Evolutionary conservation across 2,888 invertebrate species (phyloP).

Genomic region (Drosophila niveifrons): DNA sequence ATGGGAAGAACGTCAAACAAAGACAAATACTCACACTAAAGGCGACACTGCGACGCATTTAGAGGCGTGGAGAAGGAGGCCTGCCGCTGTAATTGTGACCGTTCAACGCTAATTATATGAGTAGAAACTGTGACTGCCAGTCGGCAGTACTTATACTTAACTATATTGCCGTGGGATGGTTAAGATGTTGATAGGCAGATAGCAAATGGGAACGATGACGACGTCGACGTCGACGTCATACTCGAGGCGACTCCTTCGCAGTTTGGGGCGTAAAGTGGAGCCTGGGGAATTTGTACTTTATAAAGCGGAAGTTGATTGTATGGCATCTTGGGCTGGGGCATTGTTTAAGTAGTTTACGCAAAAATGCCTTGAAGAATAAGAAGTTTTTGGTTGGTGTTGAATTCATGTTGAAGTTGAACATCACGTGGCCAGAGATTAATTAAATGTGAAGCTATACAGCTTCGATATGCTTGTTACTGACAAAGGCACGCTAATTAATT

Average conservation of each 20-base stretch:
- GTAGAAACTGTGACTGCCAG: conserved; percentile 9
- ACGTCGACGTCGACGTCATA: conserved; percentile 1
- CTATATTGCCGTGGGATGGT: conserved; percentile 33
- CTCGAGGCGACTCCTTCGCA: conserved; percentile 23
- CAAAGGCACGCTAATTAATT: conserved; percentile 70
- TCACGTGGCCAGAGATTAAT: conserved; percentile 61
- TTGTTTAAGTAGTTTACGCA: conserved; percentile 27
- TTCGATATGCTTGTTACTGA: conserved; percentile 38
- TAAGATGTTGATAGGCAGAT: conserved; percentile 59
- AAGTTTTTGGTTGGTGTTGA: not conserved
- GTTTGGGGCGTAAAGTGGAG: conserved; percentile 48
- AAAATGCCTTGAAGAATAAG: conserved; percentile 23
- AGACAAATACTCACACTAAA: conserved; percentile 14
- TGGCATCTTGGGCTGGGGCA: not conserved
- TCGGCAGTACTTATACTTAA: conserved; percentile 21
- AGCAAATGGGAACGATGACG: conserved; percentile 7
- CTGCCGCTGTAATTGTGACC: conserved; percentile 43
- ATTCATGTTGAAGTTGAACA: conserved; percentile 6
- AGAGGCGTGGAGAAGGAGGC: not conserved
- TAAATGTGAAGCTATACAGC: conserved; percentile 59
- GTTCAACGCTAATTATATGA: conserved; percentile 64
- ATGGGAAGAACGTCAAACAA: conserved; percentile 15
- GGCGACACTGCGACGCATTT: not conserved
- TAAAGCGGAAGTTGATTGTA: conserved; percentile 36
- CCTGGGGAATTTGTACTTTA: conserved; percentile 54